phyloP scores from a whole-genome alignment of 2,888 invertebrate genomes.

The Amphipoea lucens region DNA sequence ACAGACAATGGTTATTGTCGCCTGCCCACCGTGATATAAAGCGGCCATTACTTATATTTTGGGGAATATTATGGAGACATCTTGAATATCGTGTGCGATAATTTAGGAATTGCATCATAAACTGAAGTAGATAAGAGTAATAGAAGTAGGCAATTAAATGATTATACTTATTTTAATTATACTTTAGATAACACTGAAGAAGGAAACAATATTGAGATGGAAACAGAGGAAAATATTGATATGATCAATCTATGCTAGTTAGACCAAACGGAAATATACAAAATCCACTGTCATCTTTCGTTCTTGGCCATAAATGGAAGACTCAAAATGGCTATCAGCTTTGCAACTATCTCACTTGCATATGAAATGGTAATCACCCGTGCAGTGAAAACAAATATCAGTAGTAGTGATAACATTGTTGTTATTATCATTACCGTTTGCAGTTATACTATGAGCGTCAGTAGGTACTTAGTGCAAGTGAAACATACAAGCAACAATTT shows the following conservation, averaged over 20 bases:
- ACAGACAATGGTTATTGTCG: slow-evolving; percentile 78
- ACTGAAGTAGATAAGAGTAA: not conserved
- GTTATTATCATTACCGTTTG: not conserved
- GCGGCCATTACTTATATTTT: slow-evolving; percentile 69
- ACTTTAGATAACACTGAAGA: not conserved
- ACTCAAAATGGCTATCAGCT: not conserved
- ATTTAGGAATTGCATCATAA: not conserved
- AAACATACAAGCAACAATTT: not conserved
- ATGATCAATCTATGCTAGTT: not conserved
- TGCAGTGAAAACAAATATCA: not conserved
- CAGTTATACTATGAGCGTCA: not conserved
- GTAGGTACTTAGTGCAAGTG: not conserved
- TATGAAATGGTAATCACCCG: not conserved
- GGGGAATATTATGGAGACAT: slow-evolving; percentile 61
- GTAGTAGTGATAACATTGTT: not conserved
- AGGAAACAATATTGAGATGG: not conserved
- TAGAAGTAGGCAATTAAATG: not conserved
- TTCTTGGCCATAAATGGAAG: not conserved
- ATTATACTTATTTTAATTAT: not conserved
- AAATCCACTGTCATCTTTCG: not conserved
- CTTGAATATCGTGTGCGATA: slow-evolving; percentile 38
- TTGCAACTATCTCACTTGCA: not conserved
- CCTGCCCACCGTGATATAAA: slow-evolving; percentile 73
- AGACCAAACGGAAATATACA: not conserved
- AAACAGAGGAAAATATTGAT: not conserved